Evolutionary conservation across 2,888 invertebrate genomes (phyloP).

Genomic region (Malthinus seriepunctatus): DNA sequence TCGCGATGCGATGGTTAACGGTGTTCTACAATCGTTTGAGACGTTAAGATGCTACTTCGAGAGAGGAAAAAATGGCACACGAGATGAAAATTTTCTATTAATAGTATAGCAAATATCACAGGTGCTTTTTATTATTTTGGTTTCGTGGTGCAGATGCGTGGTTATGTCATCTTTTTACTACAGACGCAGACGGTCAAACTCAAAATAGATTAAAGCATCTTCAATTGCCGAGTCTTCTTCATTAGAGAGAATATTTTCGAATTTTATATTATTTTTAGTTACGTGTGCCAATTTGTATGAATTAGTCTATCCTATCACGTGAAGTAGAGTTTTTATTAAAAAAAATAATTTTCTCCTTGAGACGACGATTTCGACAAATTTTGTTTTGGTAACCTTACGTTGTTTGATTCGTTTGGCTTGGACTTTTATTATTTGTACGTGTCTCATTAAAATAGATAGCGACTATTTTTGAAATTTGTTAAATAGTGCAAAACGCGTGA

Average conservation of each 20-base stretch:
- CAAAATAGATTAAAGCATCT: conserved; percentile 20
- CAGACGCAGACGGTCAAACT: conserved; percentile 23
- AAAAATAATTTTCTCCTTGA: no score
- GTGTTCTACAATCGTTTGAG: not conserved
- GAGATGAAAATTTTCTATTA: conserved; percentile 14
- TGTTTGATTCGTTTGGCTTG: no score
- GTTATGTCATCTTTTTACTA: conserved; percentile 32
- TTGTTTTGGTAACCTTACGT: no score
- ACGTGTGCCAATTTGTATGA: conserved; percentile 7
- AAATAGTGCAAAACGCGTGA: no score
- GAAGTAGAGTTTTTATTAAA: not conserved
- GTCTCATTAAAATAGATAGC: no score
- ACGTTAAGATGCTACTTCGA: not conserved
- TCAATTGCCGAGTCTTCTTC: conserved; percentile 11
- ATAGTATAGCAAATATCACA: conserved; percentile 23
- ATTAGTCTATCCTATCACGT: conserved; percentile 2
- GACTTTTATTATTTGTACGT: no score
- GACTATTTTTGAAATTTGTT: no score
- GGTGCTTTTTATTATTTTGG: conserved; percentile 31
- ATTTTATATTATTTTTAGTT: conserved; percentile 10
- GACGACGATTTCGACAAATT: no score
- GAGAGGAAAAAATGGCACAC: conserved; percentile 3
- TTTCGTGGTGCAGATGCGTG: conserved; percentile 24
- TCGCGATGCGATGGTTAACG: conserved; percentile 1
- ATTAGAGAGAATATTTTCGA: conserved; percentile 5